Evolutionary conservation across 2,888 invertebrate species (phyloP).

Genomic region (Molorchus minor): DNA sequence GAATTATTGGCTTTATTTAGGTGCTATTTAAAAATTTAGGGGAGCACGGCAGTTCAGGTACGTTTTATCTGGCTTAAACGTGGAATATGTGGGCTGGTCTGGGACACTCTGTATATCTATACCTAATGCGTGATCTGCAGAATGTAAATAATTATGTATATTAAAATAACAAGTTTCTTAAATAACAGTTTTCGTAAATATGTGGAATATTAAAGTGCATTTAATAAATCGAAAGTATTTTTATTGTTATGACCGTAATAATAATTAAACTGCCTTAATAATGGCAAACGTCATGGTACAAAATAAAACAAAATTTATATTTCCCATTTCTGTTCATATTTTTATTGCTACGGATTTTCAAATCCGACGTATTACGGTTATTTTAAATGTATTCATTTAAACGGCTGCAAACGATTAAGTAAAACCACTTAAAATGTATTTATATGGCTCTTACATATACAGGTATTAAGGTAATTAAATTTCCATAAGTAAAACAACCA

Average conservation of each 20-base stretch:
- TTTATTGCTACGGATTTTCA: neutral
- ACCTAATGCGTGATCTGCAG: neutral
- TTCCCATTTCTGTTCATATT: too few species aligned
- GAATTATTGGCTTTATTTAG: too few species aligned
- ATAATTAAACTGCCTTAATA: neutral
- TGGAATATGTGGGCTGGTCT: too few species aligned
- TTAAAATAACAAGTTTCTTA: too few species aligned
- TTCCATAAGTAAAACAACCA: conserved; percentile 8
- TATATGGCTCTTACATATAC: conserved; percentile 10
- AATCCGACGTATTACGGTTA: neutral
- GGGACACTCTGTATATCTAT: too few species aligned
- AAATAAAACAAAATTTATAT: neutral
- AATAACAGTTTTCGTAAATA: too few species aligned
- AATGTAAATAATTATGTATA: conserved; percentile 10
- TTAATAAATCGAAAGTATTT: conserved; percentile 18
- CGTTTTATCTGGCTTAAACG: too few species aligned
- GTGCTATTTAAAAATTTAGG: too few species aligned
- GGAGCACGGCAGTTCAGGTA: too few species aligned
- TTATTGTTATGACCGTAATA: neutral
- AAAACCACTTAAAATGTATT: conserved; percentile 12
- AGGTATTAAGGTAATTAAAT: conserved; percentile 14
- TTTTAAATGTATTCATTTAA: neutral
- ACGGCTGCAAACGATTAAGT: neutral
- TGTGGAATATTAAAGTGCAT: too few species aligned
- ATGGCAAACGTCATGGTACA: neutral